Base-by-base conservation (phyloP, 2,113 vertebrate genomes). In the Notechis scutatus region DNA sequence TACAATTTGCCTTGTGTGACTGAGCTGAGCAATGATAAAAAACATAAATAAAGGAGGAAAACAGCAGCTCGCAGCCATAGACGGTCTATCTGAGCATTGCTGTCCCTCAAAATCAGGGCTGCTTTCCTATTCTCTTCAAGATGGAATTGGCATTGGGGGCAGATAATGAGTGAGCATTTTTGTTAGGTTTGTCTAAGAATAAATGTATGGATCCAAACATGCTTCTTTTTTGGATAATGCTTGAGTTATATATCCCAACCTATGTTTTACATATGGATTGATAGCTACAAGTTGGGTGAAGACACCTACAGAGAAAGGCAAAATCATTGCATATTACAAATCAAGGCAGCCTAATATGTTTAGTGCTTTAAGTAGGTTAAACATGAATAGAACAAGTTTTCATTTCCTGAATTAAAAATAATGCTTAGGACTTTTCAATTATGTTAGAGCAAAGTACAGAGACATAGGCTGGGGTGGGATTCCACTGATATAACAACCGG, bases 1-100 rank as follows among this genome's bases (percentile, higher is more conserved):
- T 96, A 98, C 98, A 98, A 98, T 99, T 99, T 98, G 98, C 98
- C 97, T 98, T 98, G 98, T 98, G 98, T 98, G 98, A 98, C 98
- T 98, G 98, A 98, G 97, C 97, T 97, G 98, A 98, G 97, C 98
- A 98, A 98, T 98, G 98, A 97, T 97, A 97, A 97, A 97, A 98
- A 97, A 91, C 95, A 97, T 95, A 97, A 96, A 97, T 97, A 96
- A 95, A 95, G 96, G 95, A 97, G 97, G 97, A 93, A 97, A 95
- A 88, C 90, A 52, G 90, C 24, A 57, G 90, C 85, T 93, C 61
- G 15, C 24, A 93, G 45, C 54, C 2, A 0, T 56, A 61, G 91
- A 29, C 52, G 45, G n/a, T 50, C 26, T 52, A 47, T 2, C 0
- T 9, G 26, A 3, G 42, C 6, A 0, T 0, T 29, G 8, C 5